Evolutionary conservation across 2,113 vertebrate species (phyloP).

Genomic region (Redunca redunca): DNA sequence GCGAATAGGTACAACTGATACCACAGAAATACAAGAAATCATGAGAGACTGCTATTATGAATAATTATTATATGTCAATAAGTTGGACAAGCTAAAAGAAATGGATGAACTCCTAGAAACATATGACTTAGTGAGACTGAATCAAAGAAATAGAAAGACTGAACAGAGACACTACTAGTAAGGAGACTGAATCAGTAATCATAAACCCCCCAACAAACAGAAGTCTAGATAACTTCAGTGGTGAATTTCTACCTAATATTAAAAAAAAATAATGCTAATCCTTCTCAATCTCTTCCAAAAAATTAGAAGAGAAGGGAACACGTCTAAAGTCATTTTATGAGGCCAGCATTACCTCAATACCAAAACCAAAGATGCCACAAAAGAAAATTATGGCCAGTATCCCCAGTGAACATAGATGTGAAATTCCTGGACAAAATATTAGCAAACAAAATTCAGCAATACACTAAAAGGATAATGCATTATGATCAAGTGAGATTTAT

Average conservation of each 20-base stretch:
- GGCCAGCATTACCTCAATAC: background rate
- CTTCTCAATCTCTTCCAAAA: background rate
- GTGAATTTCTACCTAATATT: background rate
- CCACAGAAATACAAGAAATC: background rate
- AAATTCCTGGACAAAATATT: background rate
- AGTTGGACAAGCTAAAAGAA: background rate
- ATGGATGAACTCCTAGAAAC: background rate
- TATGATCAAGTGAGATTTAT: background rate
- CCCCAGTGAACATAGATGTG: background rate
- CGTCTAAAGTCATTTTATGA: background rate
- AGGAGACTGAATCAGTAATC: background rate
- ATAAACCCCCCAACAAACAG: background rate
- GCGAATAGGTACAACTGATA: background rate
- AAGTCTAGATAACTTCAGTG: background rate
- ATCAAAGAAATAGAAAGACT: background rate
- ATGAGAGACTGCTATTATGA: background rate
- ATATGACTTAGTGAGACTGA: background rate
- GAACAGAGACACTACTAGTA: background rate
- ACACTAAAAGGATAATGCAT: background rate
- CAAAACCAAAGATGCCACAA: background rate
- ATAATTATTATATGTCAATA: background rate
- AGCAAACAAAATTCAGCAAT: background rate
- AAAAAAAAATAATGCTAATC: background rate
- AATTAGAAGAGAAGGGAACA: background rate
- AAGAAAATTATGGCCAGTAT: background rate